Evolutionary conservation across 37 sponge, comb jelly and placozoan species (phyloP), one percentile per base, ranked within the genome.

Genomic region (Beroe ovata): DNA sequence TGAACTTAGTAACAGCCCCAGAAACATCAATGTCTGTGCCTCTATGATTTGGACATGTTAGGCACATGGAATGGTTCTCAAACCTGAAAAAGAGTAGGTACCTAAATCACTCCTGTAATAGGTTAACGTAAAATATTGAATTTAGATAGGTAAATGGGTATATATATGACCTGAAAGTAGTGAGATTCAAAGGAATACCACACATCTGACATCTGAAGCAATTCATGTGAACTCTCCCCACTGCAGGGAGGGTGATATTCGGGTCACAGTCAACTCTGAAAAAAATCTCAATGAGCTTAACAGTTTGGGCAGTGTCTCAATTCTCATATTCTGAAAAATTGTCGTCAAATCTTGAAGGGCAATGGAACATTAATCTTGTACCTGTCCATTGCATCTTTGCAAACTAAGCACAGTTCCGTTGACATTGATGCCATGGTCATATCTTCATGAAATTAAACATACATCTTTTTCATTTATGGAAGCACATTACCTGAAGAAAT

Each of bases 371-470:
- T n/a, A n/a, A n/a, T n/a, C n/a, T n/a, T n/a, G n/a, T n/a, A n/a
- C 69, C 69, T 66, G 35, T 66, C 69, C 69, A 66, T 66, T 11
- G 69, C 69, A 66, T 66, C 69, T 66, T 66, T 66, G 34, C 69
- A 66, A 30, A 66, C 69, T 33, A 66, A 30, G 34, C 69, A 66
- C 69, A 66, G 36, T 29, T 66, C 30, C 1, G 6, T 30, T 19
- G 69, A 66, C 1, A 8, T 66, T 8, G 69, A 66, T 25, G 69
- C 69, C 69, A 66, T 66, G 35, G 69, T 66, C 69, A 66, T 66
- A n/a, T n/a, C n/a, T n/a, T n/a, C n/a, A n/a, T n/a, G n/a, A n/a
- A n/a, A n/a, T n/a, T n/a, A n/a, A n/a, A n/a, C n/a, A n/a, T n/a
- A n/a, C n/a, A n/a, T n/a, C n/a, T n/a, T n/a, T n/a, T n/a, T n/a